Percentiles rank a stretch among this genome's conserved stretches.
These are phyloP conservation scores for Phyllotis vaccarum DNA, from an alignment of 2,797 vertebrate genomes.

Conservation along the genomic window DNA sequence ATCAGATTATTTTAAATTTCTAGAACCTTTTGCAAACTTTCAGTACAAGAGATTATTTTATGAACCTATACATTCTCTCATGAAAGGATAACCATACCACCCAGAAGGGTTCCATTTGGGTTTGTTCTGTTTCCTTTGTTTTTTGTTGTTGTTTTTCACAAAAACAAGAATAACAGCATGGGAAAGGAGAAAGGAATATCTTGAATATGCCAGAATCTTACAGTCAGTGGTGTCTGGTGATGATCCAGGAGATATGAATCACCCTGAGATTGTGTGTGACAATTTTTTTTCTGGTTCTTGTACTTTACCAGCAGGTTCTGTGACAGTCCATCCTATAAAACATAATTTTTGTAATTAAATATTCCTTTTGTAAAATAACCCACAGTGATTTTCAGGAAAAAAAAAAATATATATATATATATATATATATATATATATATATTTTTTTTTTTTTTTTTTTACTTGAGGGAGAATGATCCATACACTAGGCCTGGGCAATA, in stretches of 20 bases:
- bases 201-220: neutral
- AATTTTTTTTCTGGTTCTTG: neutral
- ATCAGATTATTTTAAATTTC: constrained; percentile 15
- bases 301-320: neutral
- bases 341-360: neutral
- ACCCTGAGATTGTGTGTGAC: neutral
- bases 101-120: neutral
- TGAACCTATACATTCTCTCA: neutral
- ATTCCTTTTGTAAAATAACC: neutral
- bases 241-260: neutral
- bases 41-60: neutral
- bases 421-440: too few relatives aligned
- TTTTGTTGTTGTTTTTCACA: neutral
- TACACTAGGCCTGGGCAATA: too few relatives aligned
- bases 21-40: neutral
- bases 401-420: too few relatives aligned
- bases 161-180: neutral
- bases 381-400: neutral
- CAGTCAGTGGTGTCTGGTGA: neutral
- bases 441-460: too few relatives aligned
- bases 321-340: neutral
- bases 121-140: too few relatives aligned
- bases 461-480: too few relatives aligned
- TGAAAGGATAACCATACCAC: neutral
- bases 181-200: neutral